Conservation (phyloP, 2,888 invertebrate species). For the Drosophila suboccidentalis region DNA sequence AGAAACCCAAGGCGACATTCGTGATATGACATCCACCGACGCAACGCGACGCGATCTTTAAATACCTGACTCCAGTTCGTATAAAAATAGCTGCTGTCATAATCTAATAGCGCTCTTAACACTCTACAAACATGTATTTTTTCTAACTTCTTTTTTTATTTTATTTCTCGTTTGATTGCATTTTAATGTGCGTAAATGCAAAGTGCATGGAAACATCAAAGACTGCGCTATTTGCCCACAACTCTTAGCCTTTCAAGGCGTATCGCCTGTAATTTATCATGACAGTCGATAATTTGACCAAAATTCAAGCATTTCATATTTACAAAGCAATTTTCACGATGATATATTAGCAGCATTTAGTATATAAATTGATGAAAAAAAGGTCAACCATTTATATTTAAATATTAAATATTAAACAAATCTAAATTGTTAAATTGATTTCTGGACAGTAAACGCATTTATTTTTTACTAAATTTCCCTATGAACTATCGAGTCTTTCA, state of each 20-base stretch:
- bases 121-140: constrained; percentile 13
- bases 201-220: constrained; percentile 66
- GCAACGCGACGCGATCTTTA: constrained; percentile 28
- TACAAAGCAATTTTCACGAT: too few species aligned
- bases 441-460: too few species aligned
- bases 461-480: not conserved
- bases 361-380: too few species aligned
- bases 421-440: not conserved
- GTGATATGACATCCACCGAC: constrained; percentile 56
- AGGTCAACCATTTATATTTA: too few species aligned
- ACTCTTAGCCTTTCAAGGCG: constrained; percentile 42
- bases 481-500: not conserved
- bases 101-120: constrained; percentile 47
- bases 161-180: constrained; percentile 47
- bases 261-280: constrained; percentile 52
- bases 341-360: too few species aligned
- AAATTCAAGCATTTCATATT: not conserved
- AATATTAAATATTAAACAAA: too few species aligned
- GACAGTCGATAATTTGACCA: not conserved
- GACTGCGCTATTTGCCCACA: constrained; percentile 35
- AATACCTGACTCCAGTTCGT: constrained; percentile 38
- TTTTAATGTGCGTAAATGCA: constrained; percentile 61
- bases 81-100: constrained; percentile 67
- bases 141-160: constrained; percentile 13
- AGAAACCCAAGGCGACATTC: constrained; percentile 68